Conservation (phyloP, 1,140 invertebrate species). For the Augochlora pura region DNA sequence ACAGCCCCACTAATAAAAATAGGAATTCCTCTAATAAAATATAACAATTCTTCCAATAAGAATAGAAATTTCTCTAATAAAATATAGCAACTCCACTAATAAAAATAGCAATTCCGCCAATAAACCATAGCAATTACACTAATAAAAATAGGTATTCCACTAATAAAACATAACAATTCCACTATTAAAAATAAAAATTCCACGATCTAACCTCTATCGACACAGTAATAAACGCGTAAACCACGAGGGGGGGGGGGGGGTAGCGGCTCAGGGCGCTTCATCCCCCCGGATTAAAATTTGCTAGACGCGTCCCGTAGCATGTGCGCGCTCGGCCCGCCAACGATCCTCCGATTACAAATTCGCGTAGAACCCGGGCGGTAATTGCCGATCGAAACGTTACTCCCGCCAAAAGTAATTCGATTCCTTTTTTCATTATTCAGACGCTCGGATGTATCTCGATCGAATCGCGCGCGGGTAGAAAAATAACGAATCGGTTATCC, state of each 20-base stretch:
- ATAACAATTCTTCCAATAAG: too few species aligned
- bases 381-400: slow-evolving; percentile 25
- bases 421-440: slow-evolving; percentile 47
- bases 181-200: too few species aligned
- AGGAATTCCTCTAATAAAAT: too few species aligned
- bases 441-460: slow-evolving; percentile 8
- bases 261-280: neutral
- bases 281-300: slow-evolving; percentile 24
- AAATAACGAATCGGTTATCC: neutral
- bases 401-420: slow-evolving; percentile 27
- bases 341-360: slow-evolving; percentile 6
- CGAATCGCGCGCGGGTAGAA: neutral
- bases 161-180: too few species aligned
- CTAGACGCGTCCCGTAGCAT: neutral
- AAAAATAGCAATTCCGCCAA: too few species aligned
- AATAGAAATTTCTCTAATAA: too few species aligned
- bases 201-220: slow-evolving; percentile 20
- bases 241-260: slow-evolving; percentile 1
- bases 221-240: slow-evolving; percentile 22
- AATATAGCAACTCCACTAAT: too few species aligned
- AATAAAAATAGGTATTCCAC: too few species aligned
- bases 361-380: slow-evolving; percentile 12
- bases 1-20: too few species aligned
- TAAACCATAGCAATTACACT: too few species aligned
- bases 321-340: neutral